Base-by-base conservation (phyloP, 2,888 invertebrate species). In the Drosophila eohydei region DNA sequence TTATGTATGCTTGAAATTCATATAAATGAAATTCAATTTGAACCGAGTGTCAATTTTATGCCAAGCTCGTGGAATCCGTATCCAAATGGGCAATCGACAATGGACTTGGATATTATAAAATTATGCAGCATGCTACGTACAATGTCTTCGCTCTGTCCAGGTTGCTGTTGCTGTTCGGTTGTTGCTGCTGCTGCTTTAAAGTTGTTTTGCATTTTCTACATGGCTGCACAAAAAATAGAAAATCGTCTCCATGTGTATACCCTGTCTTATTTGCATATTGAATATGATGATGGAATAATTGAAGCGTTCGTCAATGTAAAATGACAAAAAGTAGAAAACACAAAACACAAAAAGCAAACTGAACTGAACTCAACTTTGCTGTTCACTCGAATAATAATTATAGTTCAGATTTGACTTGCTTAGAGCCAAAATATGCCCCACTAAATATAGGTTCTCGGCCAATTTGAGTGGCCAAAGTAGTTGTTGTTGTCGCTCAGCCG, bases 231-330 rank as follows among this genome's bases (percentile, higher is more conserved):
- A 61, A 59, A 60, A 62, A 61, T 36, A 41, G 46, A 61, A 71
- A 65, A 55, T 36, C 54, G 46, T 74, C 54, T 74, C 62, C 32
- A 9, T 16, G 21, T 11, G 21, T 36, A 28, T 57, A 54, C 21
- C 78, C 65, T 2, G 32, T n/a, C 30, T 14, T 43, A 84, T 83
- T 83, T 81, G 84, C 83, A 88, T 88, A 80, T 71, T 78, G 88
- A 75, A 84, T 82, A 82, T 83, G 78, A 87, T 70, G 80, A 82
- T 79, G 77, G 77, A 84, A 80, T 83, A 76, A 80, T 83, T 85
- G 72, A 85, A 74, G 57, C 52, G 59, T 44, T 64, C 56, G 59
- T 43, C 62, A 50, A 16, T 50, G 30, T 16, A 16, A 12, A 6
- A 11, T 1, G 50, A 46, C 14, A 40, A 55, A 67, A 51, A 56